These are phyloP conservation scores for Theocolax elegans DNA, from an alignment of 1,140 invertebrate species.

Conservation along the genomic window DNA sequence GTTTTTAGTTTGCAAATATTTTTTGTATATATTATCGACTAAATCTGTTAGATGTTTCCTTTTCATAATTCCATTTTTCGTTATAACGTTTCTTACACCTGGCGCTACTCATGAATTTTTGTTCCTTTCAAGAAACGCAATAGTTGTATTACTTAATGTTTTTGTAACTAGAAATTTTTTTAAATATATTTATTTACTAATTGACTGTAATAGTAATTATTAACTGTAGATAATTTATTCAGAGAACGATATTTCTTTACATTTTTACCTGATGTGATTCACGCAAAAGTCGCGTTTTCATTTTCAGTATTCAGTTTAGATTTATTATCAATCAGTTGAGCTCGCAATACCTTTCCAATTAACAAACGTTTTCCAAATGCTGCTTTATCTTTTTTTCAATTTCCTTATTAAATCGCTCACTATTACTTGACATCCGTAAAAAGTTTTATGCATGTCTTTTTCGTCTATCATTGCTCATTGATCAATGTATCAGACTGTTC, in stretches of 20 bases:
- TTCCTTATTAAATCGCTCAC: no score
- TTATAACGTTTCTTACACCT: conserved; percentile 47
- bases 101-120: conserved; percentile 41
- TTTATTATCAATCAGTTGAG: conserved; percentile 22
- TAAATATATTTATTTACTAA: background rate
- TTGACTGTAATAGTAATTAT: background rate
- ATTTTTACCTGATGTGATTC: conserved; percentile 22
- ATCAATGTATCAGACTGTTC: no score
- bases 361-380: no score
- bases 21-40: conserved; percentile 29
- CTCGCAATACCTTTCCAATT: background rate
- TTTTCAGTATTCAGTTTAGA: conserved; percentile 8
- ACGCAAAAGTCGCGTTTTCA: conserved; percentile 17
- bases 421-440: no score
- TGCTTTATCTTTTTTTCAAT: no score
- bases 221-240: background rate
- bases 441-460: no score
- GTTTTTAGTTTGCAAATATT: conserved; percentile 12
- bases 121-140: conserved; percentile 27
- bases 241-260: background rate
- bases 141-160: background rate
- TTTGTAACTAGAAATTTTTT: background rate
- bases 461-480: no score
- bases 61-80: conserved; percentile 44
- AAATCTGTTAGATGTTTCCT: conserved; percentile 36